Evolutionary conservation across 2,888 invertebrate genomes (phyloP), one percentile per base, ranked within the genome.

Genomic region (Trilocha varians): DNA sequence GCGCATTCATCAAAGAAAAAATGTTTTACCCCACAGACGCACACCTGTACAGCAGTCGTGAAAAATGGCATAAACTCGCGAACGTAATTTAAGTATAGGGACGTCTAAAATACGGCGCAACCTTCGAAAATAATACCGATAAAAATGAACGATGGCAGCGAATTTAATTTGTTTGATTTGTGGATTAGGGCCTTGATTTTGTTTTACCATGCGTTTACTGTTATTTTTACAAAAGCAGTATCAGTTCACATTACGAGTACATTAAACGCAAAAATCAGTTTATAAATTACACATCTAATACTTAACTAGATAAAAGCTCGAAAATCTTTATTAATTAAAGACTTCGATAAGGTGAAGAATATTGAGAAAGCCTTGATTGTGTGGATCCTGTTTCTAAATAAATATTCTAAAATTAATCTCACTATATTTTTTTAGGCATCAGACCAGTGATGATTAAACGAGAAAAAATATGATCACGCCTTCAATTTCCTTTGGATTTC

Each of bases 1-100:
- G 59, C 59, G 62, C 72, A 74, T 76, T 66, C 66, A 67, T 75
- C 73, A 76, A 61, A 42, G 45, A 49, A 54, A 55, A 60, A 62
- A 54, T 52, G 59, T 64, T 64, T 59, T 62, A 56, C 57, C 55
- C 59, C 52, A 55, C 56, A 57, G 53, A 55, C 53, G 47, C 57
- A 48, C 44, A 58, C 55, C 55, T 56, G 57, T 53, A 50, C 47
- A 18, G 44, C 43, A 45, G 15, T 36, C 48, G 45, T 67, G 65
- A 68, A 62, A 63, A 71, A 71, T 65, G 57, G 51, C 52, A 52
- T 60, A 53, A 62, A 61, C 53, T 54, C 52, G 45, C 39, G 34
- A 35, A 45, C 42, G 48, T 53, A 57, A 57, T 56, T 55, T 52
- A 41, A 52, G 40, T 43, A 46, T 43, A 44, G 47, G 42, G 38